Conservation (phyloP, 92 coral and sea anemone species). For the Anthopleura xanthogrammica region DNA sequence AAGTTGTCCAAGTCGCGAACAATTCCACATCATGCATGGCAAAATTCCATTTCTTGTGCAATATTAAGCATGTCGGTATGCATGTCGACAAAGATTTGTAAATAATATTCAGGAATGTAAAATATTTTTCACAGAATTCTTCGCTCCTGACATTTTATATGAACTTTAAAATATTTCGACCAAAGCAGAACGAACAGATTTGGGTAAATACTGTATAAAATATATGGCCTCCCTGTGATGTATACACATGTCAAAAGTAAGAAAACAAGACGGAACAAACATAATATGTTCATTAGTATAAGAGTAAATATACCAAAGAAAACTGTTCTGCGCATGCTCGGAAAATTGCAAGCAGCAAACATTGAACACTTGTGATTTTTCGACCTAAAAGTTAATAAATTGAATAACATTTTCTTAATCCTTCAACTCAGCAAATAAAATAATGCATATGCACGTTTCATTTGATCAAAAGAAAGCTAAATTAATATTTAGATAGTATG, state of each 20-base stretch:
- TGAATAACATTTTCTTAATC: too few species aligned
- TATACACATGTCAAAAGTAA: neutral
- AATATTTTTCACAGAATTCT: neutral
- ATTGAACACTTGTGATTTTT: neutral
- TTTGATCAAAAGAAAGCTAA: too few species aligned
- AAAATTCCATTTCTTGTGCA: neutral
- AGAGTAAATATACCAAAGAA: neutral
- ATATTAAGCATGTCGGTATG: neutral
- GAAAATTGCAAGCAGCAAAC: neutral
- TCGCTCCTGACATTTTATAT: constrained; percentile 5
- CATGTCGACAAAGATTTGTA: neutral
- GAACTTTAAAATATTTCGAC: neutral
- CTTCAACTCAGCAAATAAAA: too few species aligned
- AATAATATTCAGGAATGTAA: constrained; percentile 11
- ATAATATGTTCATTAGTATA: neutral
- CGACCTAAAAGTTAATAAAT: too few species aligned
- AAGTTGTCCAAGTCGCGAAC: neutral
- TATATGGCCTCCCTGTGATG: neutral
- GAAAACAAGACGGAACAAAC: too few species aligned
- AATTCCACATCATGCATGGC: neutral
- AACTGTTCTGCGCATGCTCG: neutral
- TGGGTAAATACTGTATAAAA: neutral
- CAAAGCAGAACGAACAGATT: neutral
- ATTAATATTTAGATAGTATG: too few species aligned
- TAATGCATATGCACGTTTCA: too few species aligned